Base-by-base conservation (phyloP, 2,888 invertebrate genomes). In the Sthenelais limicola region DNA sequence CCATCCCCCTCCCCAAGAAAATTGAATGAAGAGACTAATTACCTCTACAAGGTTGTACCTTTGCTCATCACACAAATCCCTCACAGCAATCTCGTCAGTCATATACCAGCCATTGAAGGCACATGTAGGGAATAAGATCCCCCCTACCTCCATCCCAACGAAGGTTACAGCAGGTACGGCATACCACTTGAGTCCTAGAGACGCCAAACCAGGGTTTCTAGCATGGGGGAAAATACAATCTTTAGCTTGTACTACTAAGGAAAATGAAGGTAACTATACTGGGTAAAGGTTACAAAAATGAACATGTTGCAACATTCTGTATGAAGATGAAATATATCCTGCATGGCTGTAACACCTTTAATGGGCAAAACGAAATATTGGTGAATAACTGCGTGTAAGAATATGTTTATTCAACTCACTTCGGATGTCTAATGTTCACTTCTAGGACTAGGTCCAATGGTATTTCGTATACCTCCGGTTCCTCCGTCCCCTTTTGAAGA, bases 71-170 rank as follows among this genome's bases (percentile, higher is more conserved):
- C 96, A 96, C 75, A 97, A 91, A 90, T 97, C 94, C 77, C 97
- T 90, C 83, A 95, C 94, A 0, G 95, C 97, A 77, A 98, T 96
- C 90, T 97, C 97, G 0, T 97, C 96, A 82, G 94, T 94, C 97
- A 97, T 97, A 88, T 96, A 97, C 97, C 97, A 97, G 24, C 97
- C 97, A 87, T 96, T 97, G 90, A 97, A 97, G 30, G 97, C 95
- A 62, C 94, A 93, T 0, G 94, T 97, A 0, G 97, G 94, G 88
- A 97, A 97, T 88, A 96, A 94, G 35, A 97, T 90, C 7, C 97
- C 97, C 0, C 97, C 97, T 84, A 96, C 96, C 89, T 97, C 97
- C 88, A 97, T 95, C 76, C 95, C 91, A 96, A 97, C 96, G 81
- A 91, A 91, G 2, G 96, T 93, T 0, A 97, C 97, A 0, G 96